Percentiles rank a stretch among this genome's conserved stretches.
Evolutionary conservation across 2,797 vertebrate genomes (phyloP).

Genomic region (Cynopterus sphinx): DNA sequence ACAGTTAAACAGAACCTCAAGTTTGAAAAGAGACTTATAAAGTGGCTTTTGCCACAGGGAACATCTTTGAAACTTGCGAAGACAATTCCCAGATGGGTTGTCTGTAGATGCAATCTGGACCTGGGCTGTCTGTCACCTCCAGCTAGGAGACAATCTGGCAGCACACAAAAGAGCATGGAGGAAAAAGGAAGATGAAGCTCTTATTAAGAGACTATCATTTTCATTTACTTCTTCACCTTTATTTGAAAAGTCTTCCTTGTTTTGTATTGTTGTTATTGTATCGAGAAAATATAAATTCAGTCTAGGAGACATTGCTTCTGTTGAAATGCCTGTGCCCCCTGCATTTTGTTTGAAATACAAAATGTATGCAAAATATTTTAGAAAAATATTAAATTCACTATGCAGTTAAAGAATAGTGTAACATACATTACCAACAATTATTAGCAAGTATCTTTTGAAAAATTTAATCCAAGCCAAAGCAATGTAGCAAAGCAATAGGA

Average conservation of each 20-base stretch:
- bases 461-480: not conserved
- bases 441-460: conserved; percentile 24
- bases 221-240: not conserved
- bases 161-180: conserved; percentile 11
- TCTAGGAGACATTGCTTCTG: not conserved
- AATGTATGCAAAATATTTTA: conserved; percentile 36
- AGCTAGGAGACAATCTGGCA: conserved; percentile 68
- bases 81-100: conserved; percentile 74
- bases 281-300: not conserved
- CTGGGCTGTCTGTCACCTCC: conserved; percentile 66
- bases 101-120: conserved; percentile 67
- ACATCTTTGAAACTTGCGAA: conserved; percentile 70
- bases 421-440: not conserved
- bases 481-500: not conserved
- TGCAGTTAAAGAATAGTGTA: conserved; percentile 7
- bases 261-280: conserved; percentile 13
- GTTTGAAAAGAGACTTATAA: conserved; percentile 65
- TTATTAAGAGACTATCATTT: conserved; percentile 26
- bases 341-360: conserved; percentile 32
- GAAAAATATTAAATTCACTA: conserved; percentile 7
- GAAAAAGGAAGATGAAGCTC: conserved; percentile 1
- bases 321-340: not conserved
- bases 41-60: conserved; percentile 72
- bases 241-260: conserved; percentile 15
- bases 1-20: conserved; percentile 51